A percentile compares a stretch with the other conserved stretches of the same genome.
phyloP scores from a whole-genome alignment of 2,113 vertebrate species.

The Alaudala cheleensis region DNA sequence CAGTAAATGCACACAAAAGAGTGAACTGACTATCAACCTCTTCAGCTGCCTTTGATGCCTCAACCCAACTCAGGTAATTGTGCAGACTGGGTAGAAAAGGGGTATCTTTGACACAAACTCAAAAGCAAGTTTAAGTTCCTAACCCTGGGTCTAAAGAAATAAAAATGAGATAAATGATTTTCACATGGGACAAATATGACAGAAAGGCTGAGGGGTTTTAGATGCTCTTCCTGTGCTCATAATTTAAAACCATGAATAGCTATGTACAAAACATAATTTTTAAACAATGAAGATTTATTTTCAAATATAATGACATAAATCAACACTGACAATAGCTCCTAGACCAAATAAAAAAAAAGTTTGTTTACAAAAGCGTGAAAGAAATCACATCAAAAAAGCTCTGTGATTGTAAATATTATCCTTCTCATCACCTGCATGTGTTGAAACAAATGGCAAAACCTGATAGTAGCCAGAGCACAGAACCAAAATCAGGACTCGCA shows the following conservation, averaged over 20 bases:
- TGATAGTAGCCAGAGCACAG: not conserved
- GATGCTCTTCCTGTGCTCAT: not conserved
- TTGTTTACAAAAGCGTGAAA: constrained; percentile 2
- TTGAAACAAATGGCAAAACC: constrained; percentile 19
- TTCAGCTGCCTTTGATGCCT: not conserved
- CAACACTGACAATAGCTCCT: not conserved
- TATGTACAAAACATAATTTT: not conserved
- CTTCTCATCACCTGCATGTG: not conserved
- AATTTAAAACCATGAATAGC: not conserved
- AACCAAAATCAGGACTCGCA: not conserved
- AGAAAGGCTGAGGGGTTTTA: not conserved
- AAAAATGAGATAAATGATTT: not conserved
- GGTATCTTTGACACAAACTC: not conserved
- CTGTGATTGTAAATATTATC: not conserved
- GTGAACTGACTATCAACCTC: not conserved
- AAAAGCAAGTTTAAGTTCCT: not conserved
- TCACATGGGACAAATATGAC: not conserved
- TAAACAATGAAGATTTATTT: not conserved
- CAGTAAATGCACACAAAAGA: not conserved
- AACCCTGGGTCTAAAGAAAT: not conserved
- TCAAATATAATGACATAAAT: not conserved
- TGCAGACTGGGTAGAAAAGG: not conserved
- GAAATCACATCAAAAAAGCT: not conserved
- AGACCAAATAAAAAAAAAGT: not conserved
- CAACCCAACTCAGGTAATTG: not conserved